Percentiles rank a stretch among this genome's conserved stretches.
These are phyloP conservation scores for Andrena camellia DNA, from an alignment of 2,888 invertebrate species.

Conservation along the genomic window DNA sequence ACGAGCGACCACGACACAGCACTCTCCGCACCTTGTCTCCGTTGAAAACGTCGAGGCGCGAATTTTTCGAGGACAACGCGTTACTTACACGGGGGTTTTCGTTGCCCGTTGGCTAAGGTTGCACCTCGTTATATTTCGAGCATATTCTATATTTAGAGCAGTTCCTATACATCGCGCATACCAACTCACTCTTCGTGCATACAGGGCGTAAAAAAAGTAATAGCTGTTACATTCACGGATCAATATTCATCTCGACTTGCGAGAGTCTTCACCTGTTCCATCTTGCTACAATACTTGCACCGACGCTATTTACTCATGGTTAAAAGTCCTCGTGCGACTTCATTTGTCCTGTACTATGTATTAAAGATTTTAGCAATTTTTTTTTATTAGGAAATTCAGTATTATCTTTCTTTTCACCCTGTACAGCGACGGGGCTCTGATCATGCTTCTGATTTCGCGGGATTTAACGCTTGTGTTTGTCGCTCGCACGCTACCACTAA, in stretches of 20 bases:
- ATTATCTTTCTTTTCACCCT: neutral
- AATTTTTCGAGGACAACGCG: constrained; percentile 59
- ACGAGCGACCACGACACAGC: constrained; percentile 1
- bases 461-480: neutral
- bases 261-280: too few species aligned
- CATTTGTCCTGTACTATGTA: too few species aligned
- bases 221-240: too few species aligned
- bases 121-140: constrained; percentile 83
- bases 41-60: constrained; percentile 51
- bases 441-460: constrained; percentile 14
- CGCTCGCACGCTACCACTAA: neutral
- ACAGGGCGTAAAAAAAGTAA: neutral
- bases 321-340: too few species aligned
- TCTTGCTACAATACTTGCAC: too few species aligned
- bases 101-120: constrained; percentile 74
- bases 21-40: constrained; percentile 37
- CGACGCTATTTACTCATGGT: too few species aligned
- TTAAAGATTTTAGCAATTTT: too few species aligned
- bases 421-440: neutral
- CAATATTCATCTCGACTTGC: too few species aligned
- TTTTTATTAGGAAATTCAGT: too few species aligned
- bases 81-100: constrained; percentile 45
- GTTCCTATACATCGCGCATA: constrained; percentile 57
- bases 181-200: constrained; percentile 1
- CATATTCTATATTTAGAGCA: constrained; percentile 82